Percentiles rank a stretch among this genome's conserved stretches.
These are phyloP conservation scores for Molossus alvarezi DNA, from an alignment of 2,797 vertebrate species.

Conservation along the genomic window DNA sequence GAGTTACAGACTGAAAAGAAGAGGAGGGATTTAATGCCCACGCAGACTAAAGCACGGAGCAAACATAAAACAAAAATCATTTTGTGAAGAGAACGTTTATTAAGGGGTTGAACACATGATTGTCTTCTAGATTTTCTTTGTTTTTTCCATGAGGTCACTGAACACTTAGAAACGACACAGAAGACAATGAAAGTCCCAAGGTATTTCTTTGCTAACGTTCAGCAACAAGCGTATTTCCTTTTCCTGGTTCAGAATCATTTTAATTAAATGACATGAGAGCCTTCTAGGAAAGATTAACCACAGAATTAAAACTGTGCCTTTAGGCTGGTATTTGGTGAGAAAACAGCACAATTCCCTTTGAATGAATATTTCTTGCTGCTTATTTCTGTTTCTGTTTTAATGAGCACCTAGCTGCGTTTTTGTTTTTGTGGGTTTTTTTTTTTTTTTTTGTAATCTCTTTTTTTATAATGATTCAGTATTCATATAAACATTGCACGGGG, in stretches of 20 bases:
- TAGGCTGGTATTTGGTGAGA: background rate
- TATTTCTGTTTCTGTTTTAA: conserved; percentile 61
- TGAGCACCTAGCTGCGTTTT: conserved; percentile 8
- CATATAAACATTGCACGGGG: background rate
- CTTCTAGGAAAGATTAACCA: conserved; percentile 34
- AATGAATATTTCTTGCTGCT: conserved; percentile 44
- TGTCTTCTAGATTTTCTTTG: background rate
- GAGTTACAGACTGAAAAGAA: background rate
- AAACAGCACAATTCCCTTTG: conserved; percentile 30
- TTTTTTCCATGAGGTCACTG: conserved; percentile 9
- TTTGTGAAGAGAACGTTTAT: conserved; percentile 8
- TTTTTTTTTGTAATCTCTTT: background rate
- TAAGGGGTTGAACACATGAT: background rate
- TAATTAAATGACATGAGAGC: conserved; percentile 52
- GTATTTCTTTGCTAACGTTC: conserved; percentile 14
- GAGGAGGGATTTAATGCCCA: no score
- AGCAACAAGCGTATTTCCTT: background rate
- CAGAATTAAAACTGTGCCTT: conserved; percentile 54
- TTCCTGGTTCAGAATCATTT: conserved; percentile 6
- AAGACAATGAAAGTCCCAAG: conserved; percentile 20
- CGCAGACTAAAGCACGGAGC: background rate
- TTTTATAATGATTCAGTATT: conserved; percentile 32
- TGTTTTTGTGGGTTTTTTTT: no score
- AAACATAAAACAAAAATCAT: background rate
- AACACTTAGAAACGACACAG: conserved; percentile 28